Percentiles rank a stretch among this genome's conserved stretches.
These are phyloP conservation scores for Prionace glauca DNA, from an alignment of 2,797 vertebrate genomes.

Conservation along the genomic window DNA sequence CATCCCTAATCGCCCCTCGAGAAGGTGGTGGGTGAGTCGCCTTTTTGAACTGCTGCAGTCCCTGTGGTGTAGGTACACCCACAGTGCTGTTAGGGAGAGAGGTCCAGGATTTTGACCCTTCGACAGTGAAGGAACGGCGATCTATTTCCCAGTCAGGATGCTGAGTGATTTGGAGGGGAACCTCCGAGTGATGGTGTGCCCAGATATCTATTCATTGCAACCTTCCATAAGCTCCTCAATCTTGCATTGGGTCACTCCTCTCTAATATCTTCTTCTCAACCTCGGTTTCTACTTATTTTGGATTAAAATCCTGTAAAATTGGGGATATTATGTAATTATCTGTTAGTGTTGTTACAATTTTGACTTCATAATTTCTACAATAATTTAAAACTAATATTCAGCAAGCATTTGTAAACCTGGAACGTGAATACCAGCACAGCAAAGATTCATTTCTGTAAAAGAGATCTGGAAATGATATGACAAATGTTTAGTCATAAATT, in stretches of 20 bases:
- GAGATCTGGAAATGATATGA: constrained; percentile 23
- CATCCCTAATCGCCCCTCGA: too few relatives aligned
- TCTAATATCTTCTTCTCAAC: not conserved
- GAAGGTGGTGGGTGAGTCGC: too few relatives aligned
- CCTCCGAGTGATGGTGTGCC: too few relatives aligned
- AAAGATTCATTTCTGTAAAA: not conserved
- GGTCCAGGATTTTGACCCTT: too few relatives aligned
- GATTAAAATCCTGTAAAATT: not conserved
- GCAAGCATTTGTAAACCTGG: not conserved
- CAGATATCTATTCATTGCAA: not conserved
- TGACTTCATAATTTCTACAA: too few relatives aligned
- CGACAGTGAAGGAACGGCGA: too few relatives aligned
- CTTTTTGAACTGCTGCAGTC: too few relatives aligned
- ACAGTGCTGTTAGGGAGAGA: too few relatives aligned
- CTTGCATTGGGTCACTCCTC: not conserved
- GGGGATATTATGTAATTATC: not conserved
- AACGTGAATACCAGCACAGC: not conserved
- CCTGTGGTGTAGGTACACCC: too few relatives aligned
- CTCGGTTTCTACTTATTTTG: not conserved
- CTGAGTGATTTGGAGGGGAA: too few relatives aligned
- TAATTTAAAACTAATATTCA: not conserved
- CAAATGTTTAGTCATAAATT: constrained; percentile 28
- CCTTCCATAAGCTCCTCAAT: not conserved
- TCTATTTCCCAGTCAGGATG: too few relatives aligned
- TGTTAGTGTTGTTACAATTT: not conserved